Evolutionary conservation across 2,797 vertebrate species (phyloP).

Genomic region (Spizella passerina): DNA sequence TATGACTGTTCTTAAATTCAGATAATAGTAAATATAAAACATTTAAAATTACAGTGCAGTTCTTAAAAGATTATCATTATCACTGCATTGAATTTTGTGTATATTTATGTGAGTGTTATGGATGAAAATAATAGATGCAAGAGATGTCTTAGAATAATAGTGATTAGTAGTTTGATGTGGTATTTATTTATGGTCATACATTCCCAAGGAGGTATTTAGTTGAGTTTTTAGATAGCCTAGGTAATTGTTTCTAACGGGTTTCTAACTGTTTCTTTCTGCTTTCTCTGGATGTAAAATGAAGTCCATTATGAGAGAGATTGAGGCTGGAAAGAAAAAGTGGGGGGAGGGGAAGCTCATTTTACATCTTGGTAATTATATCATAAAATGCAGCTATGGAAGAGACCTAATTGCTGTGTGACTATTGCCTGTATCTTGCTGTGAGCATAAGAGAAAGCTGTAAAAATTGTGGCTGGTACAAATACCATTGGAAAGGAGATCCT

Average conservation of each 20-base stretch:
- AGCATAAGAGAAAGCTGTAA: background rate
- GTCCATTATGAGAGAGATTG: background rate
- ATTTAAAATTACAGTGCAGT: slow-evolving; percentile 9
- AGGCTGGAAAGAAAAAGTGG: background rate
- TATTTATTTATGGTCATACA: background rate
- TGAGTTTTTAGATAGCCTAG: background rate
- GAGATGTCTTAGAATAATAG: background rate
- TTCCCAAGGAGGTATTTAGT: background rate
- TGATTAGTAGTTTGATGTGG: background rate
- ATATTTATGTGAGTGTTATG: background rate
- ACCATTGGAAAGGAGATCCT: background rate
- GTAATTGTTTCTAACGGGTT: background rate
- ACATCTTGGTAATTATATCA: background rate
- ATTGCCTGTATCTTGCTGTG: background rate
- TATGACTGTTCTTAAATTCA: slow-evolving; percentile 4
- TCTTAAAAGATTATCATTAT: slow-evolving; percentile 26
- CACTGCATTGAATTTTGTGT: background rate
- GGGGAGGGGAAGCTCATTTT: background rate
- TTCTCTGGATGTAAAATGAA: background rate
- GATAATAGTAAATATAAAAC: slow-evolving; percentile 23
- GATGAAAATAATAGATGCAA: slow-evolving; percentile 2
- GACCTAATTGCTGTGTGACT: background rate
- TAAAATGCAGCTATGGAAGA: background rate
- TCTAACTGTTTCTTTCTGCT: background rate
- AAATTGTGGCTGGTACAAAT: background rate